Percentiles rank a stretch among this genome's conserved stretches.
These are phyloP conservation scores for Syrmaticus mikado DNA, from an alignment of 2,113 vertebrate genomes.

Conservation along the genomic window DNA sequence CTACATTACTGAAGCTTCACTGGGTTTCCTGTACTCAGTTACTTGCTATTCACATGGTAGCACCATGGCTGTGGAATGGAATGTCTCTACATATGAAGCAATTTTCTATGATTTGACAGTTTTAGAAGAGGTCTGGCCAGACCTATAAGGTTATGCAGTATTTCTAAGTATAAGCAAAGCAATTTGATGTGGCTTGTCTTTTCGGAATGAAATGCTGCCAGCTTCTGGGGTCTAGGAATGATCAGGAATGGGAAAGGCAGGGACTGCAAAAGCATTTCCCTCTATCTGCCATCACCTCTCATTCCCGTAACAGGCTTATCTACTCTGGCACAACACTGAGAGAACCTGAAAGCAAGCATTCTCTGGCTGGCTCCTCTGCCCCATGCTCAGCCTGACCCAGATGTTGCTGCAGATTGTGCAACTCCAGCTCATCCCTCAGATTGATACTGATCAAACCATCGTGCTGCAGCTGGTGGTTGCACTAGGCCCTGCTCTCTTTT, in stretches of 20 bases:
- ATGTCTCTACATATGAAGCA: constrained; percentile 24
- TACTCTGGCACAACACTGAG: neutral
- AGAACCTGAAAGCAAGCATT: neutral
- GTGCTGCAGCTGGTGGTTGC: neutral
- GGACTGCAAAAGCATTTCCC: neutral
- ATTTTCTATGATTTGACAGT: constrained; percentile 26
- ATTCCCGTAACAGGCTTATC: neutral
- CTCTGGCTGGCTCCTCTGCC: neutral
- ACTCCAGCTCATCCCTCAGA: neutral
- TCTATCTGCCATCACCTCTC: neutral
- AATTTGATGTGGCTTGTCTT: neutral
- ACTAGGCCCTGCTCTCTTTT: neutral
- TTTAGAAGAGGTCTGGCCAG: neutral
- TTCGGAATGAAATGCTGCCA: neutral
- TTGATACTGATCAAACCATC: neutral
- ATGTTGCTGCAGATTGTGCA: constrained; percentile 1
- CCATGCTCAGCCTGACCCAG: neutral
- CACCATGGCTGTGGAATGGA: neutral
- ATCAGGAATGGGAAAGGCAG: neutral
- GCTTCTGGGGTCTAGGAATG: neutral
- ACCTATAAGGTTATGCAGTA: neutral
- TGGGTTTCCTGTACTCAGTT: constrained; percentile 29
- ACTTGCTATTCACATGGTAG: constrained; percentile 27
- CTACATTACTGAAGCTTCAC: constrained; percentile 71
- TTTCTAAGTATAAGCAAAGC: neutral